Evolutionary conservation across 92 coral and sea anemone species (phyloP), one percentile per base, ranked within the genome.

Genomic region (Heteractis magnifica): DNA sequence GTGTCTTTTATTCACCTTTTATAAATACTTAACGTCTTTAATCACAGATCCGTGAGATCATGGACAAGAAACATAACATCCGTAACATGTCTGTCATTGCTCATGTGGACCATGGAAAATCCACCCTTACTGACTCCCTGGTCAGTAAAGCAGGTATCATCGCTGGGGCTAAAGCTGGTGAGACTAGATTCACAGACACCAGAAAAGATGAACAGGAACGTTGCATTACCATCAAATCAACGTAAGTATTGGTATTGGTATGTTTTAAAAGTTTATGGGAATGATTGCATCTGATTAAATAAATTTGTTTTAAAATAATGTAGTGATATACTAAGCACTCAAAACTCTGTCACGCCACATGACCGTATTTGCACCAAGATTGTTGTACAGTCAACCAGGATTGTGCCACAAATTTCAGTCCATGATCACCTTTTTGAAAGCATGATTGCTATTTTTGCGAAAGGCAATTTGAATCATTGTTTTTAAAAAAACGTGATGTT

Each of bases 71-170:
- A 83, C 86, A 91, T 49, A 95, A 95, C 82, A 95, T 95, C 87
- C 89, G 98, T 20, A 95, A 95, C 84, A 95, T 95, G 98, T 95
- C 98, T 34, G 98, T 95, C 56, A 95, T 95, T 90, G 98, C 98
- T 62, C 98, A 95, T 87, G 98, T 95, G 75, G 98, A 95, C 74
- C 98, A 95, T 87, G 98, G 98, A 49, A 95, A 95, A 85, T 95
- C 98, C 10, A 95, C 98, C 3, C 88, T 95, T 53, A 95, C 98
- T 3, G 98, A 95, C 79, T 95, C 98, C 23, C 84, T 95, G 76
- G 98, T 95, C 56, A 92, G 98, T 76, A 95, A 95, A 82, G 98
- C 98, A 50, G 98, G 98, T 26, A 95, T 95, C 81, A 95, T 95
- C 78, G 98, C 98, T 14, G 70, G 83, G 0, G 87, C 89, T 9